Percentiles rank a stretch among this genome's conserved stretches.
Evolutionary conservation across 2,113 vertebrate genomes (phyloP).

Genomic region (Bucco capensis): DNA sequence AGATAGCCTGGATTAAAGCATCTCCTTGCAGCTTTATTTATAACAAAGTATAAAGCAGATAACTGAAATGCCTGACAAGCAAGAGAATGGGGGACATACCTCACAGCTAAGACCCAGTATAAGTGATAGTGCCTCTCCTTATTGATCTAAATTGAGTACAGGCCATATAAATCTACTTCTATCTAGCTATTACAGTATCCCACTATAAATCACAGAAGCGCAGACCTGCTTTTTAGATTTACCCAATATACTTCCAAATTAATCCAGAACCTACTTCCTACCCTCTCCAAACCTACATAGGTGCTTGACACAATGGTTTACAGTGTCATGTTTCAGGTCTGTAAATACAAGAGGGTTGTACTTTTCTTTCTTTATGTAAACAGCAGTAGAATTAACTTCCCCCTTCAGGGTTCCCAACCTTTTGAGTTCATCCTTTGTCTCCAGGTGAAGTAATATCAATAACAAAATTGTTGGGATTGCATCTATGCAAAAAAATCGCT

Average conservation of each 20-base stretch:
- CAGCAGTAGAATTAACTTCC: not conserved
- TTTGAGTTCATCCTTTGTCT: not conserved
- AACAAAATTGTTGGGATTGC: not conserved
- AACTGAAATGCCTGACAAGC: constrained; percentile 27
- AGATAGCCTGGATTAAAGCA: not conserved
- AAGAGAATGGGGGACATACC: constrained; percentile 7
- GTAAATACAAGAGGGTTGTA: not conserved
- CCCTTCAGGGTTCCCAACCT: not conserved
- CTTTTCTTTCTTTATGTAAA: not conserved
- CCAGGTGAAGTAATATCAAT: not conserved
- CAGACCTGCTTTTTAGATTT: not conserved
- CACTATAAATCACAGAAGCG: not conserved
- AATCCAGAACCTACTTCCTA: not conserved
- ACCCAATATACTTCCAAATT: not conserved
- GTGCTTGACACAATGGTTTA: not conserved
- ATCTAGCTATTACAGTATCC: not conserved
- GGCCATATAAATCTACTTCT: not conserved
- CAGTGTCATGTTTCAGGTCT: not conserved
- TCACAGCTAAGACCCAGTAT: constrained; percentile 13
- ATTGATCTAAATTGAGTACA: not conserved
- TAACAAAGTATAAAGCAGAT: constrained; percentile 7
- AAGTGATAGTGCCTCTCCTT: not conserved
- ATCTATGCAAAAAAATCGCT: not conserved
- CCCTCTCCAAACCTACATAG: not conserved
- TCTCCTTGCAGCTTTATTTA: constrained; percentile 29